Evolutionary conservation across 2,113 vertebrate species (phyloP).

Genomic region (Sorex araneus): DNA sequence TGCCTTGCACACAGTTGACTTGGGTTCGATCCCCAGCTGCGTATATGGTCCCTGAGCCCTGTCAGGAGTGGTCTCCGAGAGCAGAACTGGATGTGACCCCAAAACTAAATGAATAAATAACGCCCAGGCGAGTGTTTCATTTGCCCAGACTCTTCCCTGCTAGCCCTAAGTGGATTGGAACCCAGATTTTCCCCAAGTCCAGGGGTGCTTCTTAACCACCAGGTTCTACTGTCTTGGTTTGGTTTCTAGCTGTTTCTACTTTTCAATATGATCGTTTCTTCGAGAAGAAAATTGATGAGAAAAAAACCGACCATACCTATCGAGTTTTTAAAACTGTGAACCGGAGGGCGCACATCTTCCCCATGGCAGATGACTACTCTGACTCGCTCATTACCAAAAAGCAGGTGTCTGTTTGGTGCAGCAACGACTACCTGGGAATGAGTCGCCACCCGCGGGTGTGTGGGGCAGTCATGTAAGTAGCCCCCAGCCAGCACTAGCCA

Average conservation of each 20-base stretch:
- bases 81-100: no score
- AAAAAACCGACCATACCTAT: constrained; percentile 97
- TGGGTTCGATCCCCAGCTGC: no score
- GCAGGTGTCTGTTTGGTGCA: constrained; percentile 98
- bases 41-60: no score
- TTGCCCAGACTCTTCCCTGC: not conserved
- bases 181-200: not conserved
- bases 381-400: constrained; percentile 92
- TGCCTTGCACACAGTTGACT: no score
- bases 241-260: constrained; percentile 89
- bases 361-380: constrained; percentile 96
- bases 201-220: not conserved
- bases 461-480: constrained; percentile 95
- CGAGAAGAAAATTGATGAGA: constrained; percentile 97
- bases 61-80: no score
- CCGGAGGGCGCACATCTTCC: constrained; percentile 93
- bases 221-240: not conserved
- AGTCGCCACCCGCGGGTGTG: constrained; percentile 96
- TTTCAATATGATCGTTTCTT: constrained; percentile 97
- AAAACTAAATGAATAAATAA: no score
- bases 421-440: constrained; percentile 99
- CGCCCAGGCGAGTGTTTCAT: not conserved
- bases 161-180: not conserved
- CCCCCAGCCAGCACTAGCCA: not conserved
- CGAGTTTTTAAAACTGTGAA: constrained; percentile 99